Percentiles rank a stretch among this genome's conserved stretches.
These are phyloP conservation scores for Zeuzera pyrina DNA, from an alignment of 2,888 invertebrate species.

Conservation along the genomic window DNA sequence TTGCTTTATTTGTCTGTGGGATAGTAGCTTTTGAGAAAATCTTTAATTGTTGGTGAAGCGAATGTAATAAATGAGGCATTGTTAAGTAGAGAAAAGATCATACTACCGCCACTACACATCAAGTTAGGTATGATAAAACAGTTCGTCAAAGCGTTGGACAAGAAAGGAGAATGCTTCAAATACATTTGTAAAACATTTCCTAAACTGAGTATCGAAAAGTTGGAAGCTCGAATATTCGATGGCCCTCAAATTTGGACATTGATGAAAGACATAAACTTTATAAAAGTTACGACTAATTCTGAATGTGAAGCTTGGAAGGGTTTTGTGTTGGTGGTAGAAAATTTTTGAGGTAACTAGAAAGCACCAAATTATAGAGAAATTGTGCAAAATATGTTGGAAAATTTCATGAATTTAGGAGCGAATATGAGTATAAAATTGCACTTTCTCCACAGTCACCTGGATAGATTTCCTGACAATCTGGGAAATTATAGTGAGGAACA, in stretches of 20 bases:
- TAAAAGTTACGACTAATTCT: not conserved
- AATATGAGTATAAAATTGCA: conserved; percentile 6
- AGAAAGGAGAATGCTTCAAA: conserved; percentile 5
- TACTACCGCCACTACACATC: not conserved
- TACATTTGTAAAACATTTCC: not conserved
- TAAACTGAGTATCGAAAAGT: conserved; percentile 4
- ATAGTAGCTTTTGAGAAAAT: not conserved
- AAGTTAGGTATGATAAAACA: not conserved
- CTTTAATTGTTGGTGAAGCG: not conserved
- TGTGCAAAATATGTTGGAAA: conserved; percentile 2
- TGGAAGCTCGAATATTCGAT: conserved; percentile 11
- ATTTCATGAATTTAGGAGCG: conserved; percentile 4
- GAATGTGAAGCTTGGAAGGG: not conserved
- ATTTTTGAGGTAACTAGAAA: not conserved
- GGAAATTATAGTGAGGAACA: conserved; percentile 29
- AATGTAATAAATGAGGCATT: not conserved
- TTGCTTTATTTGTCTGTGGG: conserved; percentile 1
- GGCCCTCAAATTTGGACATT: conserved; percentile 9
- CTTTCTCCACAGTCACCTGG: conserved; percentile 7
- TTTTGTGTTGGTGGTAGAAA: not conserved
- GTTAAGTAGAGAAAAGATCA: not conserved
- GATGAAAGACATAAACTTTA: conserved; percentile 7
- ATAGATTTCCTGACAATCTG: conserved; percentile 12
- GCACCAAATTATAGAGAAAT: not conserved
- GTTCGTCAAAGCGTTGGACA: conserved; percentile 1